phyloP scores from a whole-genome alignment of 2,797 vertebrate species.

The Limnodromus scolopaceus region DNA sequence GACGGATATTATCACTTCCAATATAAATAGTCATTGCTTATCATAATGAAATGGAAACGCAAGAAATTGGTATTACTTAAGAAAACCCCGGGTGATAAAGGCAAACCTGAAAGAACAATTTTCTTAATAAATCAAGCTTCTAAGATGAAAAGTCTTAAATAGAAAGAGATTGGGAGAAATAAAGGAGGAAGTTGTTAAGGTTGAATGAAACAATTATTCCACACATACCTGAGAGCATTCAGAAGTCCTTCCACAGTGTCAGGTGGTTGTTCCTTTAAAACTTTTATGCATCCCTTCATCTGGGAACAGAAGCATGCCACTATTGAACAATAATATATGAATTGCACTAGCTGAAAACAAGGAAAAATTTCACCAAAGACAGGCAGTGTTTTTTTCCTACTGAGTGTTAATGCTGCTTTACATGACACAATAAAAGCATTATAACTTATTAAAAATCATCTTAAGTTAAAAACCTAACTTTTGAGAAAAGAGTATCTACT shows the following conservation, averaged over 20 bases:
- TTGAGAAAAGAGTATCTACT: background rate
- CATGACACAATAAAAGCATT: background rate
- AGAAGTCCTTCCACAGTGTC: slow-evolving; percentile 97
- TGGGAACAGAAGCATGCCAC: slow-evolving; percentile 72
- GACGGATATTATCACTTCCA: background rate
- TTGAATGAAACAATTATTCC: background rate
- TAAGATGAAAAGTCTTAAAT: background rate
- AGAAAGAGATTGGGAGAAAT: background rate
- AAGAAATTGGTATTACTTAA: background rate
- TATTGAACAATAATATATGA: slow-evolving; percentile 65
- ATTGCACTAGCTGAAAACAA: slow-evolving; percentile 44
- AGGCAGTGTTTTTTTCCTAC: background rate
- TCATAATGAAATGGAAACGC: background rate
- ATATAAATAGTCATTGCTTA: background rate
- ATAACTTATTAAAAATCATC: background rate
- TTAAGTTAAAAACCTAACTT: background rate
- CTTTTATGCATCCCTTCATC: slow-evolving; percentile 93
- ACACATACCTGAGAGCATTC: slow-evolving; percentile 94
- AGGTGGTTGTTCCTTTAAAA: slow-evolving; percentile 95
- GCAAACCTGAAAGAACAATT: background rate
- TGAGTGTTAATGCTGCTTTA: background rate
- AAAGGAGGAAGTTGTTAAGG: background rate
- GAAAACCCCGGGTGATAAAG: background rate
- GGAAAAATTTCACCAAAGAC: background rate
- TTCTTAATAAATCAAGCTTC: background rate